Base-by-base conservation (phyloP, 2,113 vertebrate genomes). In the Syngnathus scovelli region DNA sequence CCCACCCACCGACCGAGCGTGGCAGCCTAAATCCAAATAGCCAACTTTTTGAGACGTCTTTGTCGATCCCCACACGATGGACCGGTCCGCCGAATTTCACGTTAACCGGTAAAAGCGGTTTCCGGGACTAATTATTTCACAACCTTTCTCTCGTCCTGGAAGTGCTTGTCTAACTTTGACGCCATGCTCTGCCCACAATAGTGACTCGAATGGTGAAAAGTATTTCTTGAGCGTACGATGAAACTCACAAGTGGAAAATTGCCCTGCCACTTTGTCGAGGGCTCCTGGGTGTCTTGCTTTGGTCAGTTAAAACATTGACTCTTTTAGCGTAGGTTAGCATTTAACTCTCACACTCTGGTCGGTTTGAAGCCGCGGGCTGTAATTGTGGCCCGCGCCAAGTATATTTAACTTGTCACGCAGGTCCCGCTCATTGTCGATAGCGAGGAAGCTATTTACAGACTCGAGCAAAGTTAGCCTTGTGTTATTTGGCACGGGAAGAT, bases 361-460 rank as follows among this genome's bases (percentile, higher is more conserved):
- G 59, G 39, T 71, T 75, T 65, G 51, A 70, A 77, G 38, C 67
- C 65, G 19, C 78, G 66, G 58, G 38, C 72, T 80, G 62, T 64
- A 71, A 78, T 74, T 78, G 66, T 72, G 68, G 43, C 12, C 55
- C 66, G 19, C 70, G 67, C 74, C 70, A 63, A 58, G 23, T 69
- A 65, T 62, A 44, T 41, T 64, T 63, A 60, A 63, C 66, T 62
- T 71, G 66, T 70, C 46, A 49, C 38, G 4, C 68, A 15, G 33
- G 70, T 33, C 72, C 68, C 13, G 43, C 67, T 68, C 51, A 51
- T 75, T 75, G 68, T 65, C 27, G 54, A 77, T 64, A 64, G 54
- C 67, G 43, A 74, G 12, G 39, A 21, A 12, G 19, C n/a, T 44
- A 48, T 33, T 70, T 15, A 46, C 36, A 68, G 46, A 48, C 43